These are phyloP conservation scores for Rhincodon typus DNA, from an alignment of 2,797 vertebrate genomes.

Conservation along the genomic window DNA sequence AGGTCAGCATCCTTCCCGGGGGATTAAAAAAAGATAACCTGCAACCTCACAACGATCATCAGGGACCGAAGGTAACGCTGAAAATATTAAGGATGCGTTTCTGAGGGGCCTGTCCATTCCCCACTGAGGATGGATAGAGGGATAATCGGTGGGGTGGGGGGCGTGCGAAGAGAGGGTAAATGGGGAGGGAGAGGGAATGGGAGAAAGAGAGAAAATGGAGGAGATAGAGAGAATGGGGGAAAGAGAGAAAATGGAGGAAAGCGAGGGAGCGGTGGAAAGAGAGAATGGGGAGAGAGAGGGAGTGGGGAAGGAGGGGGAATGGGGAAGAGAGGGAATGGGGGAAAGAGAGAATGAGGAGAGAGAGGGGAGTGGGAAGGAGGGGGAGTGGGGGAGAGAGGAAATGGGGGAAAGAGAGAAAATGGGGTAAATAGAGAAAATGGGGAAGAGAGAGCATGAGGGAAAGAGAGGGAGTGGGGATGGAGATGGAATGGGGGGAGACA, in stretches of 20 bases:
- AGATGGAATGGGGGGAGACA: neutral
- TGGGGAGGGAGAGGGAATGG: neutral
- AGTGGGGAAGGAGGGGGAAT: constrained; percentile 29
- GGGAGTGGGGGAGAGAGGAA: neutral
- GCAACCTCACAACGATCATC: too few relatives aligned
- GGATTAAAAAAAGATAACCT: too few relatives aligned
- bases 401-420: constrained; percentile 15
- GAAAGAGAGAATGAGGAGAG: neutral
- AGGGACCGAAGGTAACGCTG: too few relatives aligned
- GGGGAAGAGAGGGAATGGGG: neutral
- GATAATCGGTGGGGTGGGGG: neutral
- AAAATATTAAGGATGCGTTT: too few relatives aligned
- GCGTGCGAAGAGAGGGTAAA: neutral
- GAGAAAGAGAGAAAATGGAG: neutral
- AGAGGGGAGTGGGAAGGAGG: too few relatives aligned
- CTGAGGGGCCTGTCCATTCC: too few relatives aligned
- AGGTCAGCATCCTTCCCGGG: neutral
- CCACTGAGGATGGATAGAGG: too few relatives aligned
- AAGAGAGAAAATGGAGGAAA: neutral
- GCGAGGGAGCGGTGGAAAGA: neutral
- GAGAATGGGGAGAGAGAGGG: neutral
- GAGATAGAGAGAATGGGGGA: neutral
- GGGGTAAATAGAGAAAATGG: constrained; percentile 36
- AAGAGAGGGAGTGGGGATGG: neutral
- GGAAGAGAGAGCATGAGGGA: constrained; percentile 15